Evolutionary conservation across 2,797 vertebrate species (phyloP).

Genomic region (Alauda arvensis): DNA sequence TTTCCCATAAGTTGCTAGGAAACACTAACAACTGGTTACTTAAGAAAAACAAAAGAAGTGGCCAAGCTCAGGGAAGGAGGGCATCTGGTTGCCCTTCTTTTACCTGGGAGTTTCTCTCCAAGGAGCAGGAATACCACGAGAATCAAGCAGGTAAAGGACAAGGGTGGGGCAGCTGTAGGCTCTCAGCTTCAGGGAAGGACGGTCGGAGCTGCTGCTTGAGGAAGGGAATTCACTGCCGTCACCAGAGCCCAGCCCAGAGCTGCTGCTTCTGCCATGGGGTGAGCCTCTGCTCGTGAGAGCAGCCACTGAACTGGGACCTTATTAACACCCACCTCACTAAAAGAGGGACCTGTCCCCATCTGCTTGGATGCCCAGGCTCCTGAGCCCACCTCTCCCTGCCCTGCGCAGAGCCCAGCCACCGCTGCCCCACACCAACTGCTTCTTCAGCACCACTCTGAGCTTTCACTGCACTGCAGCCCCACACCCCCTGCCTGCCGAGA

Average conservation of each 20-base stretch:
- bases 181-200: fast-evolving
- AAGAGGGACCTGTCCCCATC: background rate
- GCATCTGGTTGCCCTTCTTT: background rate
- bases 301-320: background rate
- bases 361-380: background rate
- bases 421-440: fast-evolving
- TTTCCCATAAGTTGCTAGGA: background rate
- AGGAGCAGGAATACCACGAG: background rate
- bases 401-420: fast-evolving
- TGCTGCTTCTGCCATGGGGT: background rate
- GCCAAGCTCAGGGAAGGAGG: background rate
- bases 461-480: fast-evolving
- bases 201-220: background rate
- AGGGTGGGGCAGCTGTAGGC: too few species aligned
- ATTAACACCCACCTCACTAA: too few species aligned
- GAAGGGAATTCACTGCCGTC: background rate
- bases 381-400: background rate
- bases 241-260: background rate
- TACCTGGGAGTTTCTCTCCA: background rate
- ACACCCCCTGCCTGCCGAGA: fast-evolving
- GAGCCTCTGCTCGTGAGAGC: background rate
- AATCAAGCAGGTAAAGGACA: background rate
- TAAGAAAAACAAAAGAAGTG: background rate
- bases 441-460: background rate
- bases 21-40: background rate